These are phyloP conservation scores for Pitangus sulphuratus DNA, from an alignment of 2,797 vertebrate species.

Conservation along the genomic window DNA sequence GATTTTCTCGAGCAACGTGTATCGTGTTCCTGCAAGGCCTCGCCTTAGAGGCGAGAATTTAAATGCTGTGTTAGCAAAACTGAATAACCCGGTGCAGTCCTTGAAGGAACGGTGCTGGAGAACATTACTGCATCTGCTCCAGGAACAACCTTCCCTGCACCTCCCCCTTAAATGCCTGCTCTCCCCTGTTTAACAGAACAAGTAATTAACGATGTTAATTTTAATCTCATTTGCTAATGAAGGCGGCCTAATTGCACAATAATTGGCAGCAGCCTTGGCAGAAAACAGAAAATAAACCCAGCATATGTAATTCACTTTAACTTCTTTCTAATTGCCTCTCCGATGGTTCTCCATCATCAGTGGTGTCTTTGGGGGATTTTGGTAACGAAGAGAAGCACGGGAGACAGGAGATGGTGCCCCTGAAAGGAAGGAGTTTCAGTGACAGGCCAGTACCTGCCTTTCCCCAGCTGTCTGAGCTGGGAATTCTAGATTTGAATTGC, in stretches of 20 bases:
- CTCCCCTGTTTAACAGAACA: conserved; percentile 73
- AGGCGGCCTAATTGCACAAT: conserved; percentile 80
- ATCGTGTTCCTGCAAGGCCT: neutral
- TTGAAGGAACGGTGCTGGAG: neutral
- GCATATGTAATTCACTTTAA: conserved; percentile 74
- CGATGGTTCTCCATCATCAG: conserved; percentile 38
- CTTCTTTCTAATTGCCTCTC: conserved; percentile 76
- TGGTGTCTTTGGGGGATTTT: conserved; percentile 26
- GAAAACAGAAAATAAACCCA: conserved; percentile 81
- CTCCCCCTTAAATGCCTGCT: conserved; percentile 28
- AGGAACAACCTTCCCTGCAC: conserved; percentile 15
- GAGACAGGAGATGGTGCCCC: neutral
- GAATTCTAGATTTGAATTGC: neutral
- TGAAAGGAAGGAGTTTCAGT: neutral
- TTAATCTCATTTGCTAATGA: conserved; percentile 84
- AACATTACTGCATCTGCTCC: neutral
- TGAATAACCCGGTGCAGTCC: neutral
- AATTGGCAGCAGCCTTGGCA: conserved; percentile 76
- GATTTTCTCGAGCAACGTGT: neutral
- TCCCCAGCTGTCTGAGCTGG: neutral
- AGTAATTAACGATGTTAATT: conserved; percentile 84
- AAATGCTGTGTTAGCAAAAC: neutral
- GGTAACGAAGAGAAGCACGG: neutral
- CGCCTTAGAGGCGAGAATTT: neutral
- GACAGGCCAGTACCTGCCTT: neutral